Conservation (phyloP, 2,888 invertebrate genomes). For the Dynastes hyllus region DNA sequence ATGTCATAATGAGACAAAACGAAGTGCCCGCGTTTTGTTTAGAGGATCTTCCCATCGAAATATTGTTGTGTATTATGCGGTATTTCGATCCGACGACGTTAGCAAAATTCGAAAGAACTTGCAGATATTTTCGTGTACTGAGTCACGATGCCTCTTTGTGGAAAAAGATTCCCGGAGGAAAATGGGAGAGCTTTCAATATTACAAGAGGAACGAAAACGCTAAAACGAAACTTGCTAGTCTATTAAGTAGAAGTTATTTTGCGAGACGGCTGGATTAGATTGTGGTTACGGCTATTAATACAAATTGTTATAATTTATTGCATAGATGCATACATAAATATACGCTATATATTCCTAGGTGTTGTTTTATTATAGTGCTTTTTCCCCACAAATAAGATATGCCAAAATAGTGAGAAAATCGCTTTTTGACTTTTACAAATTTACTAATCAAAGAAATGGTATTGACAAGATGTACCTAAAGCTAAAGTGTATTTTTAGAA, state of each 20-base stretch:
- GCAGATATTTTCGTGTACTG: slow-evolving; percentile 60
- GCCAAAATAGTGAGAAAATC: slow-evolving; percentile 36
- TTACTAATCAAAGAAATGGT: background rate
- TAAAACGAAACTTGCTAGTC: slow-evolving; percentile 1
- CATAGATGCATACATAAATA: background rate
- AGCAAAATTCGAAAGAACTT: slow-evolving; percentile 60
- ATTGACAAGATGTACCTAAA: slow-evolving; percentile 8
- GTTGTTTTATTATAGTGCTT: slow-evolving; percentile 2
- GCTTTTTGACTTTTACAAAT: background rate
- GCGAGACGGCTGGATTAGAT: slow-evolving; percentile 20
- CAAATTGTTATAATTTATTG: slow-evolving; percentile 23
- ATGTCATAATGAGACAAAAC: slow-evolving; percentile 57
- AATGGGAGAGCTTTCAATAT: slow-evolving; percentile 42
- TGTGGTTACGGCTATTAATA: slow-evolving; percentile 11
- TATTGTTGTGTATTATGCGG: slow-evolving; percentile 63
- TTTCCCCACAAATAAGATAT: background rate
- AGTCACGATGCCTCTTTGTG: slow-evolving; percentile 57
- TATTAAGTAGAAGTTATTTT: slow-evolving; percentile 13
- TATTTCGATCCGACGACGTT: slow-evolving; percentile 60
- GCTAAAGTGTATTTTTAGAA: slow-evolving; percentile 56
- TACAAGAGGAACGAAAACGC: slow-evolving; percentile 36
- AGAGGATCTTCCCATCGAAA: slow-evolving; percentile 68
- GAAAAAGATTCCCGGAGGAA: slow-evolving; percentile 52
- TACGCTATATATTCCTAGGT: background rate
- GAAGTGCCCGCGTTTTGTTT: slow-evolving; percentile 63